These are phyloP conservation scores for Lycocorax pyrrhopterus DNA, from an alignment of 2,113 vertebrate genomes.

Conservation along the genomic window DNA sequence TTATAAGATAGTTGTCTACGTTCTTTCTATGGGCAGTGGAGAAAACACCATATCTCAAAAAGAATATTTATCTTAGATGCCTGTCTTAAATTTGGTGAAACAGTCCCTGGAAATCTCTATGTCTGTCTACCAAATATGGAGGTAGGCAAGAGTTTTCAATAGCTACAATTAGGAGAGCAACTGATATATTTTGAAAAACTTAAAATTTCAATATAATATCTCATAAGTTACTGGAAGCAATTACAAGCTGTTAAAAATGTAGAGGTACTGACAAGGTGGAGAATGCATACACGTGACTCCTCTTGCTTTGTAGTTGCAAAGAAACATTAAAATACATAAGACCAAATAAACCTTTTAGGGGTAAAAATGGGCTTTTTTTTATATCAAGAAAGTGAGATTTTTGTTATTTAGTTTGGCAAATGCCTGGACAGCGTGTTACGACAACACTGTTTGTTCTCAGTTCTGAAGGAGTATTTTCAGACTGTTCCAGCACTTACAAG, in stretches of 20 bases:
- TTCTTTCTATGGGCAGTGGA: neutral
- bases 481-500: neutral
- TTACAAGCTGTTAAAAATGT: neutral
- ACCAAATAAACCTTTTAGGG: neutral
- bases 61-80: neutral
- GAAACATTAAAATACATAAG: neutral
- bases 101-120: neutral
- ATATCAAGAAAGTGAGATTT: neutral
- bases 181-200: neutral
- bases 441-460: neutral
- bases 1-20: fast-evolving
- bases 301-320: neutral
- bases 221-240: neutral
- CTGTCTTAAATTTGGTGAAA: neutral
- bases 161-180: neutral
- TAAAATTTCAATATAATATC: neutral
- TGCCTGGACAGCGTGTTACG: neutral
- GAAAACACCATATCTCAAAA: neutral
- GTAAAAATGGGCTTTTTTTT: neutral
- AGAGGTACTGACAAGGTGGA: neutral
- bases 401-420: neutral
- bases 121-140: neutral
- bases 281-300: neutral
- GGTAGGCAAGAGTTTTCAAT: neutral
- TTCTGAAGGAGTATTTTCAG: constrained; percentile 8